A percentile compares a stretch with the other conserved stretches of the same genome.
Conservation (phyloP, 2,797 vertebrate genomes). For the Sternarchorhynchus goeldii region DNA sequence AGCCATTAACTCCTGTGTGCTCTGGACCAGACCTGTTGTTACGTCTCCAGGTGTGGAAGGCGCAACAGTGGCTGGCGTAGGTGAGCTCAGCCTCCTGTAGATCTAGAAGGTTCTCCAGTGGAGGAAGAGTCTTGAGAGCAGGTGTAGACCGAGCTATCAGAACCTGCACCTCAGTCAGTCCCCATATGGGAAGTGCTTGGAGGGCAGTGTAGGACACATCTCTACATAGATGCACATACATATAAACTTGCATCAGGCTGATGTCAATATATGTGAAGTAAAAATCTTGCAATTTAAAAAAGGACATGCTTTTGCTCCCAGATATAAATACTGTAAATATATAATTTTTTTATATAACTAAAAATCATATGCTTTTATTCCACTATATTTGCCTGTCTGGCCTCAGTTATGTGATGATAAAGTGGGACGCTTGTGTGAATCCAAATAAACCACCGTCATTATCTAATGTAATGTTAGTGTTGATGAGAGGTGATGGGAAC, state of each 20-base stretch:
- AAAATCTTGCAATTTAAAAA: no score
- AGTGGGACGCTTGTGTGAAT: no score
- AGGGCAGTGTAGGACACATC: slow-evolving; percentile 91
- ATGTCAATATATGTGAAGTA: background rate
- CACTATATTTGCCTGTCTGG: no score
- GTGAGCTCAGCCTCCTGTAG: slow-evolving; percentile 88
- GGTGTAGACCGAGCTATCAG: slow-evolving; percentile 82
- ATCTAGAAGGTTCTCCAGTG: slow-evolving; percentile 79
- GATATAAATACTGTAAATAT: no score
- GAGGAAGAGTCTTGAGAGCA: slow-evolving; percentile 90
- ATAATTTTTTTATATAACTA: no score
- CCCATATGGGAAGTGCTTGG: slow-evolving; percentile 79
- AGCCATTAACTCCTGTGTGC: background rate
- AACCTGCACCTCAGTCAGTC: slow-evolving; percentile 83
- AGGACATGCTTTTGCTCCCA: no score
- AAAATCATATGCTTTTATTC: no score
- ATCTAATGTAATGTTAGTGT: no score
- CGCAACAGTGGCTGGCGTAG: slow-evolving; percentile 95
- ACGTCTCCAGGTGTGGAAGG: slow-evolving; percentile 84
- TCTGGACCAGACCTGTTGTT: slow-evolving; percentile 68
- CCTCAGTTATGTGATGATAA: no score
- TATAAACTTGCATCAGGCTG: background rate
- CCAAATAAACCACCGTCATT: no score
- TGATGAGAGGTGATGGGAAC: background rate
- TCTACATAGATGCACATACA: slow-evolving; percentile 68